Evolutionary conservation across 2,797 vertebrate genomes (phyloP).

Genomic region (Florisuga fusca): DNA sequence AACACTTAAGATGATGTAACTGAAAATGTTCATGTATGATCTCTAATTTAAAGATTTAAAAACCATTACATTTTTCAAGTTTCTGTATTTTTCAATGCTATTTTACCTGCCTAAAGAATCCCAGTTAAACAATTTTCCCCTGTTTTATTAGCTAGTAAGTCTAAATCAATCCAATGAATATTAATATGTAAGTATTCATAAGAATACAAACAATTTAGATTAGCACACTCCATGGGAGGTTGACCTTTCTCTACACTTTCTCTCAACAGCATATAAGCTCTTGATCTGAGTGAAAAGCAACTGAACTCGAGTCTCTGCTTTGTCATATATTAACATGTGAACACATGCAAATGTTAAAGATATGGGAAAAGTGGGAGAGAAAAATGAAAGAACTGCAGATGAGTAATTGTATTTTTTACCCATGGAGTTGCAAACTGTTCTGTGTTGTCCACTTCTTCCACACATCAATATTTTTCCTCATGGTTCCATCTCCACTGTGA

Average conservation of each 20-base stretch:
- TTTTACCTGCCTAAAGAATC: not conserved
- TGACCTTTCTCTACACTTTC: not conserved
- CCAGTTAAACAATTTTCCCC: not conserved
- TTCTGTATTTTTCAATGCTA: not conserved
- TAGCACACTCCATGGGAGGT: not conserved
- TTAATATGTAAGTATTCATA: not conserved
- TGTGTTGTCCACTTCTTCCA: slow-evolving; percentile 98
- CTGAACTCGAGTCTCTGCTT: not conserved
- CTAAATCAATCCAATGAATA: not conserved
- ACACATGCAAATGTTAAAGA: not conserved
- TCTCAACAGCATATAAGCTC: not conserved
- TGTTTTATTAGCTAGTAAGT: not conserved
- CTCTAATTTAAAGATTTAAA: not conserved
- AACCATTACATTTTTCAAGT: not conserved
- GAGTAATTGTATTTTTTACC: slow-evolving; percentile 79
- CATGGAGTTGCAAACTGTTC: slow-evolving; percentile 96
- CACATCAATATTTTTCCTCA: slow-evolving; percentile 98
- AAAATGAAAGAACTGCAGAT: not conserved
- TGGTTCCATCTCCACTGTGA: slow-evolving; percentile 94
- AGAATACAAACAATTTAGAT: not conserved
- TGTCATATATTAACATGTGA: not conserved
- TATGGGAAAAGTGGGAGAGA: not conserved
- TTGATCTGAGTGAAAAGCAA: not conserved
- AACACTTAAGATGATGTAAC: not conserved
- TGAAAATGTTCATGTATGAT: not conserved